Conservation (phyloP, 1,140 invertebrate genomes). For the Drosophila rhopaloa region DNA sequence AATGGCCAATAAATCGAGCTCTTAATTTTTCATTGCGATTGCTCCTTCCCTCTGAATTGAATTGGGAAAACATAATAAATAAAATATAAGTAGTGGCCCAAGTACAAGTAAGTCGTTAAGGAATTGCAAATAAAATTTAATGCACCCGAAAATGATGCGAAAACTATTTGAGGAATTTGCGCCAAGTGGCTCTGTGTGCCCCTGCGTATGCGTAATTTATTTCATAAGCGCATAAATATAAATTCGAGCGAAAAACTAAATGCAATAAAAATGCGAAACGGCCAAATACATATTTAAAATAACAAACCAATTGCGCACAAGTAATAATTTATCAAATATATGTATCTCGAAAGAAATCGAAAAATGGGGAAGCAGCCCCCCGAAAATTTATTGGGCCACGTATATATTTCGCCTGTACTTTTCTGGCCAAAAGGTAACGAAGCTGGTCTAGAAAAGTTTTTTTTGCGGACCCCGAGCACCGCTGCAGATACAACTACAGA, state of each 20-base stretch:
- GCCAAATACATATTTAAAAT: slow-evolving; percentile 56
- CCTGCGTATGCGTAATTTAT: slow-evolving; percentile 75
- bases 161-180: slow-evolving; percentile 71
- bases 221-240: slow-evolving; percentile 76
- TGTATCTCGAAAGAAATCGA: slow-evolving; percentile 34
- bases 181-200: slow-evolving; percentile 9
- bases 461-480: slow-evolving; percentile 38
- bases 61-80: slow-evolving; percentile 70
- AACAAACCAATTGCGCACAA: slow-evolving; percentile 76
- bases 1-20: slow-evolving; percentile 71
- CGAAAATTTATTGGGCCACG: slow-evolving; percentile 71
- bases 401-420: slow-evolving; percentile 69
- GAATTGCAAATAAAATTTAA: slow-evolving; percentile 76
- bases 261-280: slow-evolving; percentile 74
- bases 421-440: slow-evolving; percentile 61
- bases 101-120: slow-evolving; percentile 70
- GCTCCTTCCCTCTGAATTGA: not conserved
- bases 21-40: slow-evolving; percentile 72
- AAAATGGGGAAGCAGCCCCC: slow-evolving; percentile 34
- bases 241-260: slow-evolving; percentile 67
- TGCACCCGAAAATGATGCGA: slow-evolving; percentile 78
- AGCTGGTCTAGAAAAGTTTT: slow-evolving; percentile 71
- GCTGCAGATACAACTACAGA: slow-evolving; percentile 39
- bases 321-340: slow-evolving; percentile 80
- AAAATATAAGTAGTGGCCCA: slow-evolving; percentile 67